These are phyloP conservation scores for Diadophis punctatus DNA, from an alignment of 2,113 vertebrate genomes.

Conservation along the genomic window DNA sequence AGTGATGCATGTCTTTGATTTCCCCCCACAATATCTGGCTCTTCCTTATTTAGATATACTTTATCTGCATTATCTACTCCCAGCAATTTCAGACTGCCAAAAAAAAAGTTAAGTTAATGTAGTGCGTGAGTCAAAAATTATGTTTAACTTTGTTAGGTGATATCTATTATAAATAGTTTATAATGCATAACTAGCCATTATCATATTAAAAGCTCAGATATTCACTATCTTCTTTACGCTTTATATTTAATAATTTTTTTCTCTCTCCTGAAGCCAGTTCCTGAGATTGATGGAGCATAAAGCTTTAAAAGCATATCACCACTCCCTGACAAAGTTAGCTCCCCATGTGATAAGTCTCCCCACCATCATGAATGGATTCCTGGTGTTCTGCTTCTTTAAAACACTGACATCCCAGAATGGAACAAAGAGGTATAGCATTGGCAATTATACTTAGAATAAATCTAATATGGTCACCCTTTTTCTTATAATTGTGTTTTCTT, in stretches of 20 bases:
- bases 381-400: neutral
- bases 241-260: neutral
- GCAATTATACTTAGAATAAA: neutral
- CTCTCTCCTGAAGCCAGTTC: neutral
- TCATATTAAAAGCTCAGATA: neutral
- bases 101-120: slow-evolving; percentile 17
- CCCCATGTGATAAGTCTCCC: neutral
- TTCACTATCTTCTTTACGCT: neutral
- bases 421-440: neutral
- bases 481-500: neutral
- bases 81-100: slow-evolving; percentile 14
- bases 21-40: slow-evolving; percentile 28
- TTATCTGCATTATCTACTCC: slow-evolving; percentile 23
- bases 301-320: neutral
- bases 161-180: neutral
- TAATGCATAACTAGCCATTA: neutral
- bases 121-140: neutral
- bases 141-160: slow-evolving; percentile 16
- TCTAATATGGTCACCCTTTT: neutral
- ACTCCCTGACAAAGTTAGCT: neutral
- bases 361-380: neutral
- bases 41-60: slow-evolving; percentile 12
- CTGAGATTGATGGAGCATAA: neutral
- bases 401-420: neutral
- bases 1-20: slow-evolving; percentile 12